Conservation (phyloP, 2,797 vertebrate genomes). For the Squalus acanthias region DNA sequence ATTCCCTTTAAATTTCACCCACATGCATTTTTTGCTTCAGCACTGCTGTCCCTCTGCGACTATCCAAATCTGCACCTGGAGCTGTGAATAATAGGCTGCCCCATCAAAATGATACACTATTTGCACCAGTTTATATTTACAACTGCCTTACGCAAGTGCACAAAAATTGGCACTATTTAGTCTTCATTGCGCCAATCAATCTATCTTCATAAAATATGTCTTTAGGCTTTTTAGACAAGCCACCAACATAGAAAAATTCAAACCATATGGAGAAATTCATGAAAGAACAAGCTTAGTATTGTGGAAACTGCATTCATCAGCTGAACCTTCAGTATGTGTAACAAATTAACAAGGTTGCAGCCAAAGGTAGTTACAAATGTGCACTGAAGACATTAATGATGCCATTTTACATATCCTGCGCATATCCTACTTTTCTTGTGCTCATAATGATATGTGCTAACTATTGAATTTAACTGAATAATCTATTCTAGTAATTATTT, state of each 20-base stretch:
- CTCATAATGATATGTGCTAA: not conserved
- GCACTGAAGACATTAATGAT: not conserved
- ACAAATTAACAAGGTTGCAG: not conserved
- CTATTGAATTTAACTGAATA: not conserved
- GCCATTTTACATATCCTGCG: not conserved
- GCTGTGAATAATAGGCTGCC: not conserved
- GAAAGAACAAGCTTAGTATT: not conserved
- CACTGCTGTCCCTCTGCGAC: not conserved
- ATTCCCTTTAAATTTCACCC: not conserved
- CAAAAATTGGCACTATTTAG: not conserved
- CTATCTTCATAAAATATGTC: not conserved
- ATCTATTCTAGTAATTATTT: too few relatives aligned
- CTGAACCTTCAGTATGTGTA: not conserved
- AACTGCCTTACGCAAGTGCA: not conserved
- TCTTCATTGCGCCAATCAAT: not conserved
- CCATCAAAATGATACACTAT: not conserved
- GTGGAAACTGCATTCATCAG: not conserved
- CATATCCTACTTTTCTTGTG: not conserved
- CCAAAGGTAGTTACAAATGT: not conserved
- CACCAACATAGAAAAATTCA: not conserved
- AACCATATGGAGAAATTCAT: conserved; percentile 11
- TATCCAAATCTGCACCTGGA: not conserved
- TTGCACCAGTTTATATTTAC: not conserved
- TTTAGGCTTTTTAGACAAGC: not conserved
- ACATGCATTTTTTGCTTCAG: not conserved